Conservation (phyloP, 1,140 invertebrate species). For the Cylas formicarius region DNA sequence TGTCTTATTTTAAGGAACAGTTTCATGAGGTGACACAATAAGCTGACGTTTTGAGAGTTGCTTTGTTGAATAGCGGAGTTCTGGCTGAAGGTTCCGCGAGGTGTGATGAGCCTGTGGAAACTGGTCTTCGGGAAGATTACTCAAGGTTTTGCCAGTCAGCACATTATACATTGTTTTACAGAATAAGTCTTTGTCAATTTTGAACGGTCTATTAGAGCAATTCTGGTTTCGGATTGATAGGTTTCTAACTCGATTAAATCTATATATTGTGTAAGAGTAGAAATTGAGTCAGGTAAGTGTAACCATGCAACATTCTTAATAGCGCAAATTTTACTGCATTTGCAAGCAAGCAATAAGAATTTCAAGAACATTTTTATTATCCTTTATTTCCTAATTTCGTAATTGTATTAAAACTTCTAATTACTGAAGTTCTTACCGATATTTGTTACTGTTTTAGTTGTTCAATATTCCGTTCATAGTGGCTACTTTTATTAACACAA, state of each 20-base stretch:
- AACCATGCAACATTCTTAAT: conserved; percentile 12
- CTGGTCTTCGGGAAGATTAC: no score
- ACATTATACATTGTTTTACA: no score
- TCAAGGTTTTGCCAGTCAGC: no score
- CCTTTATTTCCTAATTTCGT: conserved; percentile 12
- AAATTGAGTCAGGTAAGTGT: conserved; percentile 3
- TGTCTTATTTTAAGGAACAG: no score
- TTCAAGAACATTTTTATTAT: conserved; percentile 9
- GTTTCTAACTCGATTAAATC: conserved; percentile 13
- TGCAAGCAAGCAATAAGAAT: not conserved
- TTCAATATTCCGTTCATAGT: conserved; percentile 15
- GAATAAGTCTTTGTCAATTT: no score
- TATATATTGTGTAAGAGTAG: conserved; percentile 8
- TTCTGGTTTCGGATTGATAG: conserved; percentile 16
- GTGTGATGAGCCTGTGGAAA: no score
- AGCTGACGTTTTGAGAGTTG: no score
- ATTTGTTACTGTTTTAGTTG: conserved; percentile 20
- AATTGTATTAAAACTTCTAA: conserved; percentile 18
- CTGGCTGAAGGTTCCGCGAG: no score
- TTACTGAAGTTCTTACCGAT: conserved; percentile 11
- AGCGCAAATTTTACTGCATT: conserved; percentile 11
- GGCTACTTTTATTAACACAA: conserved; percentile 15
- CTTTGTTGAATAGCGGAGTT: no score
- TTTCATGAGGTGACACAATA: no score
- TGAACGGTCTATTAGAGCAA: no score